Evolutionary conservation across 2,888 invertebrate species (phyloP), one percentile per base, ranked within the genome.

Genomic region (Caenorhabditis japonica): DNA sequence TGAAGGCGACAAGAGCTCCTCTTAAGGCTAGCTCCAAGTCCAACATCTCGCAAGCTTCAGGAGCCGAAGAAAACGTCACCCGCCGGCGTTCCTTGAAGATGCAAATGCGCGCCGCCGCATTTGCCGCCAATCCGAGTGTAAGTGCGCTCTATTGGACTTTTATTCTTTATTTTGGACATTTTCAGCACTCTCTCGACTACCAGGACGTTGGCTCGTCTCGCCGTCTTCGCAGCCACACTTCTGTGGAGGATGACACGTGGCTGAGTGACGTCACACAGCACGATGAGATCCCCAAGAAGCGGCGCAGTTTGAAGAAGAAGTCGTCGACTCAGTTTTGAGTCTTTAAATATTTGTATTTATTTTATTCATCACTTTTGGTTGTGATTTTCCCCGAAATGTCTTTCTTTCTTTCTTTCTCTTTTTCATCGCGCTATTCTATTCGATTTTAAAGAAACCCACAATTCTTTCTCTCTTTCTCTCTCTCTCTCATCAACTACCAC

Each of bases 281-380:
- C 17, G 73, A 73, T 15, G 73, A 66, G 17, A 71, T 76, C 4
- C 77, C 79, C 0, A 75, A 75, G 15, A 80, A 80, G 43, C 60
- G 79, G 41, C 60, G 77, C 36, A 77, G 77, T 61, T 43, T 80
- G 8, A 80, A 80, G 39, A 80, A 80, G 74, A 80, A 80, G 47
- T 58, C 62, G 27, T 74, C 79, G 0, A 76, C 74, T 3, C 56
- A 59, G 39, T 69, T 73, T 21, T 70, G 38, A 70, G 12, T 19
- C 10, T 15, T 27, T 25, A 19, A 19, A 36, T 34, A 38, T 25
- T 21, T 27, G 5, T 49, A 43, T 46, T 47, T 39, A 27, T 27
- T 38, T 36, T 27, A n/a, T 21, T 5, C 21, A 44, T 21, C 25
- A 44, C 34, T 23, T 44, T 56, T 34, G 60, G 60, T 60, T 60